Conservation (phyloP, 2,113 vertebrate genomes). For the Engystomops pustulosus region DNA sequence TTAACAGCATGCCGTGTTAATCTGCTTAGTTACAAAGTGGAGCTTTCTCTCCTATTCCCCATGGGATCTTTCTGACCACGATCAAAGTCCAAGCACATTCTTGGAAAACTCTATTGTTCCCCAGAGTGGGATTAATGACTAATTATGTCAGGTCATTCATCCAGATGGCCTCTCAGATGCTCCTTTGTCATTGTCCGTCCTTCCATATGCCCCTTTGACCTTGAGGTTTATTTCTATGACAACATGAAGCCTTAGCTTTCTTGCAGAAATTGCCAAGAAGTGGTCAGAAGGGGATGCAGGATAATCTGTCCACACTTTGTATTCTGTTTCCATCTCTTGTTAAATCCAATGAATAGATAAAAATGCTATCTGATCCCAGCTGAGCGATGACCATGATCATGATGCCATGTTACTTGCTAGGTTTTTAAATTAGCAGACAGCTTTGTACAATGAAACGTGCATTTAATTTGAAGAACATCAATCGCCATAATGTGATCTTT, state of each 20-base stretch:
- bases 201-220: conserved; percentile 95
- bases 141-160: conserved; percentile 99
- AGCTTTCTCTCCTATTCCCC: conserved; percentile 78
- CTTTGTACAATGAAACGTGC: conserved; percentile 89
- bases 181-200: conserved; percentile 90
- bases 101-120: conserved; percentile 84
- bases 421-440: conserved; percentile 95
- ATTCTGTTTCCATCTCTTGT: conserved; percentile 94
- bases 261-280: conserved; percentile 79
- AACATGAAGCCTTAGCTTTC: conserved; percentile 89
- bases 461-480: conserved; percentile 91
- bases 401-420: conserved; percentile 89
- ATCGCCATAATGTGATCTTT: conserved; percentile 89
- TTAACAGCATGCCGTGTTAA: conserved; percentile 90
- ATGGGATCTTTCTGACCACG: conserved; percentile 83
- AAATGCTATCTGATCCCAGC: conserved; percentile 86
- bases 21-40: conserved; percentile 89
- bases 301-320: conserved; percentile 88
- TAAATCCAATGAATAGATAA: conserved; percentile 97
- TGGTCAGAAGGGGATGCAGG: conserved; percentile 76
- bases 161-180: conserved; percentile 97
- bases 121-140: conserved; percentile 96
- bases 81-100: conserved; percentile 89
- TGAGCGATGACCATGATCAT: conserved; percentile 86
- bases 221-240: conserved; percentile 88